These are phyloP conservation scores for Pavo muticus DNA, from an alignment of 2,113 vertebrate species.

Conservation along the genomic window DNA sequence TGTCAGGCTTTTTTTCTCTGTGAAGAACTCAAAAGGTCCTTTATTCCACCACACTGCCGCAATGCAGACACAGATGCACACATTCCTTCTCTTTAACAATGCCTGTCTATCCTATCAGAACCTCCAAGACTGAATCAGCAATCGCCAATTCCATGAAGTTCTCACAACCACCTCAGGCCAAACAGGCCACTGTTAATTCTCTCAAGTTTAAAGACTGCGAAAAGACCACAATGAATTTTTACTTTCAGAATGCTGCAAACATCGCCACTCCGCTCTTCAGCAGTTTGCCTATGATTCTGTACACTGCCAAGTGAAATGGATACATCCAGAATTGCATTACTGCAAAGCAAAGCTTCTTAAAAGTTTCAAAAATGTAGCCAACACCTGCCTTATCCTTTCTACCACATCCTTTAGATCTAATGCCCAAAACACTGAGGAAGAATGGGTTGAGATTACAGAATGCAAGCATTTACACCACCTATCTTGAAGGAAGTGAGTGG, in stretches of 20 bases:
- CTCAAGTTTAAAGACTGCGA: background rate
- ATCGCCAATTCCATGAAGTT: background rate
- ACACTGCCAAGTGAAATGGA: background rate
- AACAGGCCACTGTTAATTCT: background rate
- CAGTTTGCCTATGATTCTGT: accelerated
- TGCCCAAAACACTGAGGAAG: background rate
- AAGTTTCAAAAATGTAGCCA: background rate
- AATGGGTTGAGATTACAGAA: background rate
- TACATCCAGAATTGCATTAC: background rate
- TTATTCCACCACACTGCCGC: background rate
- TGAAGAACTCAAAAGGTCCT: background rate
- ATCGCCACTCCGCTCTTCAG: background rate
- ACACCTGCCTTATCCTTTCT: background rate
- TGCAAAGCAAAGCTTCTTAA: background rate
- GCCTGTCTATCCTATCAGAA: background rate
- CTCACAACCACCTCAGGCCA: background rate
- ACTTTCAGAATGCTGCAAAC: background rate
- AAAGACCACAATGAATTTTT: background rate
- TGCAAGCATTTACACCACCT: background rate
- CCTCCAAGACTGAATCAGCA: background rate
- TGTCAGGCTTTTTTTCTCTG: background rate
- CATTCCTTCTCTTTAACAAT: background rate
- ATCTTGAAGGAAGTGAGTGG: background rate
- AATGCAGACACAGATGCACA: background rate
- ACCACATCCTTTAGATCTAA: background rate